Evolutionary conservation across 2,888 invertebrate species (phyloP).

Genomic region (Acrobasis repandana): DNA sequence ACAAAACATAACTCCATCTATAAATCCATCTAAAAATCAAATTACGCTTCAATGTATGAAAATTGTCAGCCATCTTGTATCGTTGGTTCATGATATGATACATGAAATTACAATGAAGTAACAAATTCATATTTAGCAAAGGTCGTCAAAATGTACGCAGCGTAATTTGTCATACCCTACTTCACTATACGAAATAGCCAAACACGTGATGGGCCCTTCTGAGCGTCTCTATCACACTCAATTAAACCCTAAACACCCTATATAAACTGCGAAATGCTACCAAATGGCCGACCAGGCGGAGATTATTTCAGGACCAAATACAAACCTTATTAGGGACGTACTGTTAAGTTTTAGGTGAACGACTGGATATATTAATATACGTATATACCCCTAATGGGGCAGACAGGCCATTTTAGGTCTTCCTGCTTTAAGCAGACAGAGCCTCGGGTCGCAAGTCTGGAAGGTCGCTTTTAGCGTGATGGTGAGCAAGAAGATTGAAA

Average conservation of each 20-base stretch:
- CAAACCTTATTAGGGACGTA: background rate
- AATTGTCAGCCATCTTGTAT: too few species aligned
- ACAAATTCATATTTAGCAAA: background rate
- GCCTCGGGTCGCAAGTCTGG: too few species aligned
- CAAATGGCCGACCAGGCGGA: background rate
- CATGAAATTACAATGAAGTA: too few species aligned
- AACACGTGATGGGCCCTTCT: background rate
- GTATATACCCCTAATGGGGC: too few species aligned
- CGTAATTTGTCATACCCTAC: background rate
- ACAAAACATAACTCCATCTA: too few species aligned
- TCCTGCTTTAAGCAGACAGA: too few species aligned
- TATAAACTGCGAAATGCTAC: constrained; percentile 2
- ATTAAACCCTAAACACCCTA: constrained; percentile 10
- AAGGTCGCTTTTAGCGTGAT: too few species aligned
- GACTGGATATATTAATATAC: background rate
- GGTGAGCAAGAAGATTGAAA: too few species aligned
- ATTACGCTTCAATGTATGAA: too few species aligned
- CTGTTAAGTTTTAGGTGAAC: background rate
- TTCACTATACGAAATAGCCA: background rate
- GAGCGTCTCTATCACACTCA: constrained; percentile 10
- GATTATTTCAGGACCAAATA: background rate
- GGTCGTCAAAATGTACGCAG: background rate
- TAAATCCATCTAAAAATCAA: too few species aligned
- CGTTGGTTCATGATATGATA: too few species aligned
- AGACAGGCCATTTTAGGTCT: too few species aligned